Conservation (phyloP, 2,797 vertebrate genomes). For the Sebastes iracundus region DNA sequence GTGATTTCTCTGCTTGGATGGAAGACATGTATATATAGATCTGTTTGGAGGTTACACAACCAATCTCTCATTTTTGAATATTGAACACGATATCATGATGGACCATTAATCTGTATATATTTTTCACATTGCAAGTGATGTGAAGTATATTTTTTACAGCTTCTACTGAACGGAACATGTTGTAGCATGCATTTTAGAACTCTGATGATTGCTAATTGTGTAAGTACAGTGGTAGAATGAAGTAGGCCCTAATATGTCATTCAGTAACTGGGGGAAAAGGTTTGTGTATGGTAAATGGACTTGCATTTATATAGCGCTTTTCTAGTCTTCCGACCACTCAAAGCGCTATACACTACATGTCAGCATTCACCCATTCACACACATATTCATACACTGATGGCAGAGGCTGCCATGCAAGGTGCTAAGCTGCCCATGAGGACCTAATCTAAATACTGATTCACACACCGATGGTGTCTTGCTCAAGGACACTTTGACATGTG, state of each 20-base stretch:
- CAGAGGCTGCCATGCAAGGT: no score
- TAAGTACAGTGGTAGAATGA: not conserved
- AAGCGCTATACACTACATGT: no score
- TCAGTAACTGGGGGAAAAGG: not conserved
- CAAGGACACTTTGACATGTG: no score
- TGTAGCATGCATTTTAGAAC: not conserved
- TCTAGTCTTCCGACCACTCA: no score
- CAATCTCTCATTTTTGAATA: conserved; percentile 6
- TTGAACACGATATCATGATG: not conserved
- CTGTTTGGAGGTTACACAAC: not conserved
- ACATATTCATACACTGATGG: no score
- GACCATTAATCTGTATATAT: not conserved
- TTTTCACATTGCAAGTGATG: not conserved
- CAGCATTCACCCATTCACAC: no score
- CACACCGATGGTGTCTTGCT: no score
- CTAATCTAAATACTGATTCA: no score
- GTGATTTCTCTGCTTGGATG: conserved; percentile 3
- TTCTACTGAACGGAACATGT: not conserved
- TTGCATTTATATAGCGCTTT: no score
- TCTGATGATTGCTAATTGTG: not conserved
- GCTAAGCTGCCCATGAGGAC: no score
- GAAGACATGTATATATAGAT: not conserved
- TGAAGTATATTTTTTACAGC: not conserved
- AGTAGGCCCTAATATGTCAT: not conserved
- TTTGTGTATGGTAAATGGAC: not conserved